Evolutionary conservation across 2,113 vertebrate genomes (phyloP), one percentile per base, ranked within the genome.

Genomic region (Petromus typicus): DNA sequence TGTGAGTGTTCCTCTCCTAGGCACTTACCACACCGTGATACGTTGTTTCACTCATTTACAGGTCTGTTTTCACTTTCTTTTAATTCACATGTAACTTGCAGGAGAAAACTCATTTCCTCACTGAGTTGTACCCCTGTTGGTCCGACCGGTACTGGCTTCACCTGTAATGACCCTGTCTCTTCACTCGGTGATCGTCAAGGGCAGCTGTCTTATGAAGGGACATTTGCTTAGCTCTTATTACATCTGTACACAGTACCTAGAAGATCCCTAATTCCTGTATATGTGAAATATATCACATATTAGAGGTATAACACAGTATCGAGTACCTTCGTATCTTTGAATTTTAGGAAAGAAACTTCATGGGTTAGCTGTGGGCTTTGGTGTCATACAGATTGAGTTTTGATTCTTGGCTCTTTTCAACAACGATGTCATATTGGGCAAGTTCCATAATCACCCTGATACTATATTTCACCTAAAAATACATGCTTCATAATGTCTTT

Each of bases 41-140:
- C 12, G 54, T 56, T 71, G 66, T 83, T 89, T 95, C 79, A 95
- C 94, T 95, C 96, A 96, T 97, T 97, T 97, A 97, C 95, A 59
- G 56, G n/a, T 90, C 59, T 90, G 0, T 48, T 30, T n/a, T 30
- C 69, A 17, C 3, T 25, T 86, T 83, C 40, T 86, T 20, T 92
- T 12, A 20, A 71, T 27, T 89, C 40, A 71, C 32, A 75, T 34
- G 78, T 9, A 71, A 64, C 7, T 75, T 71, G 2, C 34, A 84
- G 34, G 57, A 14, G n/a, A 71, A 93, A 17, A 78, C 40, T 48
- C 45, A 76, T 13, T 59, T 78, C 63, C 43, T 71, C 1, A 78
- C 16, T 64, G 51, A 66, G 37, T 81, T 8, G 17, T 78, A 54
- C 66, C 7, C 7, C 61, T 63, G 48, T 83, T 57, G 63, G 8